These are phyloP conservation scores for Drosophila crucigera DNA, from an alignment of 2,888 invertebrate species.

Conservation along the genomic window DNA sequence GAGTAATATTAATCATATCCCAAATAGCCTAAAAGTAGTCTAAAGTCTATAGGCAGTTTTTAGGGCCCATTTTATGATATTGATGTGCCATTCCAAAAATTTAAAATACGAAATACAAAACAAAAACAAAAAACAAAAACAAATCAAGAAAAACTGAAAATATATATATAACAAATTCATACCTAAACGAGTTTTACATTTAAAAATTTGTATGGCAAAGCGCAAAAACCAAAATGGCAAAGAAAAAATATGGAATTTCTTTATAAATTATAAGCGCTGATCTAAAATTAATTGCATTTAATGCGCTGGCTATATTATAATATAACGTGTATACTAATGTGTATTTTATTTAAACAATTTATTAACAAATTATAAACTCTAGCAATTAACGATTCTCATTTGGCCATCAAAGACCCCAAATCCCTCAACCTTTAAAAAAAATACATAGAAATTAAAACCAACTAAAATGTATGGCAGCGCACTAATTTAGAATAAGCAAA, in stretches of 20 bases:
- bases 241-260: conserved; percentile 39
- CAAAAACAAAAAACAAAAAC: conserved; percentile 23
- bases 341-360: conserved; percentile 72
- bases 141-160: conserved; percentile 27
- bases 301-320: conserved; percentile 71
- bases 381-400: conserved; percentile 59
- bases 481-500: conserved; percentile 70
- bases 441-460: conserved; percentile 2
- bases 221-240: conserved; percentile 63
- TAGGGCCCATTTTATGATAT: conserved; percentile 73
- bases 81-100: conserved; percentile 83
- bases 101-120: conserved; percentile 14
- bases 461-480: conserved; percentile 54
- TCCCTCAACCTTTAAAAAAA: conserved; percentile 4
- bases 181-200: conserved; percentile 42
- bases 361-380: conserved; percentile 70
- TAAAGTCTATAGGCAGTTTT: conserved; percentile 57
- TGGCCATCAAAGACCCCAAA: conserved; percentile 50
- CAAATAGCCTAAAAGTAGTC: conserved; percentile 78
- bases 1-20: conserved; percentile 70
- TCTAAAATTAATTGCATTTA: conserved; percentile 72
- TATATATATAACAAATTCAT: conserved; percentile 53
- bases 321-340: conserved; percentile 67
- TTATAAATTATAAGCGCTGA: conserved; percentile 50
- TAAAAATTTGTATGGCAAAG: conserved; percentile 51